These are phyloP conservation scores for Andrena cerasifolii DNA, from an alignment of 1,140 invertebrate genomes.

Conservation along the genomic window DNA sequence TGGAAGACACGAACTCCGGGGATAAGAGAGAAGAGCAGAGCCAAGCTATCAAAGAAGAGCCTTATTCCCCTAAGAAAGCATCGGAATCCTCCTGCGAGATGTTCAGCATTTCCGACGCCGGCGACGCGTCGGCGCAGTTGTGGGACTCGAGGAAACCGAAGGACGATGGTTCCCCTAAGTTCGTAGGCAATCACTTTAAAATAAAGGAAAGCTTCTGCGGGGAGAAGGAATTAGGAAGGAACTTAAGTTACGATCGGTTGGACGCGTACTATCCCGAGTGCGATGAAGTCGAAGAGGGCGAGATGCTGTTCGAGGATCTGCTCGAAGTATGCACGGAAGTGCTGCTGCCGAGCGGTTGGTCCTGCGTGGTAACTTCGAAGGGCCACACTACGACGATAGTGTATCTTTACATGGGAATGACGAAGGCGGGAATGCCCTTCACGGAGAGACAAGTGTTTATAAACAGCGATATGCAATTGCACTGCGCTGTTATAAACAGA, in stretches of 20 bases:
- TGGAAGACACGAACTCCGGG: not conserved
- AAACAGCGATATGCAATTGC: conserved; percentile 76
- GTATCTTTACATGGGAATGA: conserved; percentile 72
- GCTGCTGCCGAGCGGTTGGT: conserved; percentile 75
- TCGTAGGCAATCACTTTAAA: not conserved
- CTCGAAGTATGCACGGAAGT: conserved; percentile 76
- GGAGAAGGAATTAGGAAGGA: conserved; percentile 11
- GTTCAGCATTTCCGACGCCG: not conserved
- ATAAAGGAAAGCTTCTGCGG: not conserved
- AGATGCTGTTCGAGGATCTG: conserved; percentile 76
- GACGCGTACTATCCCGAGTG: not conserved
- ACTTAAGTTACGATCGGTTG: conserved; percentile 27
- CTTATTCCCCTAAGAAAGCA: not conserved
- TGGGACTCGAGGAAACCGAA: not conserved
- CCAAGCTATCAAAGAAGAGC: not conserved
- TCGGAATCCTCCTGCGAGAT: not conserved
- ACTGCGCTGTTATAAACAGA: conserved; percentile 70
- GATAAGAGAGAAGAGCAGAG: not conserved
- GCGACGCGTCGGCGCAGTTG: not conserved
- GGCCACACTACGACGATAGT: conserved; percentile 73
- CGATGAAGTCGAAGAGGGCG: conserved; percentile 11
- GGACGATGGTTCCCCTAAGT: not conserved
- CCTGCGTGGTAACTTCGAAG: conserved; percentile 73
- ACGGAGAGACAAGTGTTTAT: conserved; percentile 77
- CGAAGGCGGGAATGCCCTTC: conserved; percentile 73